Evolutionary conservation across 2,113 vertebrate species (phyloP), one percentile per base, ranked within the genome.

Genomic region (Balaeniceps rex): DNA sequence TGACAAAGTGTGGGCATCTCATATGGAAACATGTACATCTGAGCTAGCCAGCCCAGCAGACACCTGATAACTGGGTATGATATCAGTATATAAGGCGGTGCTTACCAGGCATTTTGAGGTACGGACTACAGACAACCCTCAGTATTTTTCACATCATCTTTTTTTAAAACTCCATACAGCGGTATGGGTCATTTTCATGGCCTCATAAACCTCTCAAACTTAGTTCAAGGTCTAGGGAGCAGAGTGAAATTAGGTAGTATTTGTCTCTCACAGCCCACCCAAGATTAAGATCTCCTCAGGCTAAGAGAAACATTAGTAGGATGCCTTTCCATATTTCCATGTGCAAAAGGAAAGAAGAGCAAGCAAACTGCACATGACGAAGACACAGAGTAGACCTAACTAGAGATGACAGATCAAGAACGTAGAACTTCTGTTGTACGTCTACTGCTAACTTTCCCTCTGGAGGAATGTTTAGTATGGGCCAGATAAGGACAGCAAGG

Each of bases 391-490:
- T 2, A 16, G 12, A 10, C 15, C 28, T 28, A 22, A 21, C 19
- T 10, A 40, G 51, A 58, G 29, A 14, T 3, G 38, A 14, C 9
- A 63, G 52, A 57, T 33, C 17, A n/a, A 13, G 36, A 34, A 42
- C 4, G 4, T 4, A 23, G 63, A 54, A 10, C 24, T 42, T 40
- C 21, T 49, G 17, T 16, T 16, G 0, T 6, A 12, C 5, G 5
- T 33, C 36, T 12, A 4, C 69, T 4, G 11, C 14, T 2, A 1
- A 25, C 16, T 36, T 3, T 58, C 9, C 36, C 31, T 77, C 69
- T 38, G 51, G 69, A 72, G 46, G 17, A 38, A 29, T 4, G 40
- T 49, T 57, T 18, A 7, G 18, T 16, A 28, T 14, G 64, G 90
- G 58, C 10, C 46, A 57, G 51, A 16, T 3, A 3, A 66, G 51